Conservation (phyloP, 2,113 vertebrate genomes). For the Oreochromis aureus region DNA sequence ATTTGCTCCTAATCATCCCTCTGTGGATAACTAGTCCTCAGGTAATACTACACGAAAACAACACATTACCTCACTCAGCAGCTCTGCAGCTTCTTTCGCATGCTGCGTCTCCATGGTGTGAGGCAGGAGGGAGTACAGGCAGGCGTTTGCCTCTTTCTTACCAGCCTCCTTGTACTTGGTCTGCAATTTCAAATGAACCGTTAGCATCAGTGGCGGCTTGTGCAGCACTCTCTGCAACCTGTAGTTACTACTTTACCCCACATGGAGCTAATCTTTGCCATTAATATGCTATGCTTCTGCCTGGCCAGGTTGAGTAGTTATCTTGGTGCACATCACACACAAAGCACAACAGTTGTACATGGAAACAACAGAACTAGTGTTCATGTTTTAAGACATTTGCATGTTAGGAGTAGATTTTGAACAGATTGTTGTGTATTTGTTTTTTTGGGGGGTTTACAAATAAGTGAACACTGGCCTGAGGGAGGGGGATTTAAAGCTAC, state of each 20-base stretch:
- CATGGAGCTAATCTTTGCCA: neutral
- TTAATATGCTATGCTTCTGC: neutral
- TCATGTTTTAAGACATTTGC: no score
- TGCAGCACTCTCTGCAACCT: neutral
- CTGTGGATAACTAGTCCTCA: neutral
- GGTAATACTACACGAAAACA: fast-evolving
- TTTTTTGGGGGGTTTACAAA: neutral
- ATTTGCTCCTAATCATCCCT: neutral
- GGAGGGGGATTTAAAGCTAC: neutral
- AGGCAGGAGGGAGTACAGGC: constrained; percentile 49
- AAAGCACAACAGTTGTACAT: neutral
- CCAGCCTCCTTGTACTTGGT: constrained; percentile 79
- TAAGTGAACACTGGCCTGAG: neutral
- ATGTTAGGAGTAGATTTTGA: no score
- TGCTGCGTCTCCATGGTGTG: constrained; percentile 54
- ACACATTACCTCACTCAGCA: constrained; percentile 53
- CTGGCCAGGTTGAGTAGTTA: neutral
- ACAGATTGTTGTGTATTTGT: no score
- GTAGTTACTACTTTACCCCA: fast-evolving
- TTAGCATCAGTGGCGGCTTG: neutral
- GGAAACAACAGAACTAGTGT: no score
- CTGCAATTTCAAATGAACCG: constrained; percentile 44
- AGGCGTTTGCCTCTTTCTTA: constrained; percentile 8
- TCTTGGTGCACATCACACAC: neutral
- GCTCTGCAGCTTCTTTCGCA: constrained; percentile 44